Conservation (phyloP, 2,888 invertebrate genomes). For the Agelastica alni region DNA sequence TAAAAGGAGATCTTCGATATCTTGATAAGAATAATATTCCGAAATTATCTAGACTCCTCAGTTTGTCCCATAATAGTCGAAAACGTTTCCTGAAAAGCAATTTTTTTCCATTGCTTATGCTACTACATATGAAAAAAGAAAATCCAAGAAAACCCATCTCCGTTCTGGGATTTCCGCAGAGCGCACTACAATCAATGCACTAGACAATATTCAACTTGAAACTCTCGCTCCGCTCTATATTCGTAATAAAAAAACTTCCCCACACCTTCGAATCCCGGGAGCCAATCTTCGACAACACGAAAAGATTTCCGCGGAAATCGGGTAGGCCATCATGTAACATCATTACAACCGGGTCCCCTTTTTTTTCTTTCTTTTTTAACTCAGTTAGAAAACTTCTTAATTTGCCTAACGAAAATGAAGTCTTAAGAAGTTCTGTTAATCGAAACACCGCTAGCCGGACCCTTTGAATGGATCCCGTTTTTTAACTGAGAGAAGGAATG, state of each 20-base stretch:
- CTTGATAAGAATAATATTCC: too few relatives aligned
- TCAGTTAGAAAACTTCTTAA: constrained; percentile 35
- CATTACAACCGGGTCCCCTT: constrained; percentile 10
- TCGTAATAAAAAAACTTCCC: constrained; percentile 7
- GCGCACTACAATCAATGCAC: constrained; percentile 8
- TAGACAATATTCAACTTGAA: constrained; percentile 9
- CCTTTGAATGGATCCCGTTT: too few relatives aligned
- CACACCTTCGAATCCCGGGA: constrained; percentile 6
- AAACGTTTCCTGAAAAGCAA: too few relatives aligned
- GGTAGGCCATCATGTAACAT: constrained; percentile 2
- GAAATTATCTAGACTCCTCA: too few relatives aligned
- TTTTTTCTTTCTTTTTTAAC: constrained; percentile 14
- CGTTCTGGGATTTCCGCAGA: not conserved
- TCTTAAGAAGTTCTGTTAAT: too few relatives aligned
- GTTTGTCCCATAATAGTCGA: too few relatives aligned
- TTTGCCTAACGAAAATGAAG: constrained; percentile 38
- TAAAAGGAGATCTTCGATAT: too few relatives aligned
- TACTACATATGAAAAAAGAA: not conserved
- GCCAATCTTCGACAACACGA: constrained; percentile 7
- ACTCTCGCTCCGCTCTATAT: not conserved
- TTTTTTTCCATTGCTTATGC: constrained; percentile 4
- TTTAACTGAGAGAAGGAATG: too few relatives aligned
- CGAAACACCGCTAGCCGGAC: too few relatives aligned
- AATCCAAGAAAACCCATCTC: not conserved
- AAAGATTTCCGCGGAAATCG: constrained; percentile 7